phyloP scores from a whole-genome alignment of 2,113 vertebrate genomes.

The Passer montanus region DNA sequence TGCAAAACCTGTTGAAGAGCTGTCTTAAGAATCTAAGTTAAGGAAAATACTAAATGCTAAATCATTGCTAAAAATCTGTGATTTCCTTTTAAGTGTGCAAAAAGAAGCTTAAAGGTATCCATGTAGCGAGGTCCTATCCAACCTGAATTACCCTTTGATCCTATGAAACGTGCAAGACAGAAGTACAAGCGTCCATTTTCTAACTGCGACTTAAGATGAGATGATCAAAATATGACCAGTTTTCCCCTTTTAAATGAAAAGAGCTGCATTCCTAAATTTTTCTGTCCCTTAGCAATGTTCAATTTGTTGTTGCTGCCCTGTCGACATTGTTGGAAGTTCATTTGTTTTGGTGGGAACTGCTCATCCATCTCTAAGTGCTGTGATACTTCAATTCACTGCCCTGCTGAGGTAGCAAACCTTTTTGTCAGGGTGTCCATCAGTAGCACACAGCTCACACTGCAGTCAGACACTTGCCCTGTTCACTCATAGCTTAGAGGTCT shows the following conservation, averaged over 20 bases:
- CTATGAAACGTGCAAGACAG: not conserved
- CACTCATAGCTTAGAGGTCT: not conserved
- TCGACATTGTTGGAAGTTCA: not conserved
- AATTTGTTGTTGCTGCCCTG: not conserved
- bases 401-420: constrained; percentile 28
- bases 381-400: not conserved
- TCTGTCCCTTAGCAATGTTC: not conserved
- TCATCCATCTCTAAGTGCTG: not conserved
- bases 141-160: not conserved
- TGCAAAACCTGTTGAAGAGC: not conserved
- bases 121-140: rapidly evolving
- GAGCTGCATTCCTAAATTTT: not conserved
- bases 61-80: not conserved
- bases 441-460: not conserved
- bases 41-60: not conserved
- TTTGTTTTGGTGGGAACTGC: constrained; percentile 12
- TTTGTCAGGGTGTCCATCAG: not conserved
- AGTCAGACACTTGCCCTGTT: not conserved
- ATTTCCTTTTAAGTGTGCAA: not conserved
- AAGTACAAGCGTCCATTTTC: not conserved
- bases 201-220: not conserved
- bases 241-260: not conserved
- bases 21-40: not conserved
- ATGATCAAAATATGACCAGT: not conserved
- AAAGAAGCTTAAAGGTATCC: not conserved